Evolutionary conservation across 1,140 invertebrate genomes (phyloP).

Genomic region (Zophobas morio): DNA sequence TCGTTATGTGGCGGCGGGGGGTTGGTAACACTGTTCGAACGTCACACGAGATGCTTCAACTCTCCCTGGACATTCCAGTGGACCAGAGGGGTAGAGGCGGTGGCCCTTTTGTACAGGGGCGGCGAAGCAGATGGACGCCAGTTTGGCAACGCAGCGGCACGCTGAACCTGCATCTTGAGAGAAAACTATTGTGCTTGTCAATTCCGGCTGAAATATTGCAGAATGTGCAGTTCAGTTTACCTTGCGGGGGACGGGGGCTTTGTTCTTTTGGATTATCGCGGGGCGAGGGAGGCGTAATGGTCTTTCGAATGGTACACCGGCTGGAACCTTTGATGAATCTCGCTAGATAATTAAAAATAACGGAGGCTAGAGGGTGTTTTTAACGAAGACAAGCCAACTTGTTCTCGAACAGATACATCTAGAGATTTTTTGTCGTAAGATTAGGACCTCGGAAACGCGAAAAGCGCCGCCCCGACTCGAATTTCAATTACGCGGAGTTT

Average conservation of each 20-base stretch:
- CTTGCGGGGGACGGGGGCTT: conserved; percentile 9
- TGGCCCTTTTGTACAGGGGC: conserved; percentile 51
- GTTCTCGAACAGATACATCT: too few species aligned
- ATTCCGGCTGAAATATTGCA: conserved; percentile 61
- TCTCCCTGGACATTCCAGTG: conserved; percentile 60
- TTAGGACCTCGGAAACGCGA: too few species aligned
- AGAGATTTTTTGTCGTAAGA: too few species aligned
- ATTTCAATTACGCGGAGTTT: conserved; percentile 5
- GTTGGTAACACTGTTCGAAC: conserved; percentile 58
- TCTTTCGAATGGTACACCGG: conserved; percentile 52
- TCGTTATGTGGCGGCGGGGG: conserved; percentile 60
- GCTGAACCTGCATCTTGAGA: conserved; percentile 60
- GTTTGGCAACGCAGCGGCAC: conserved; percentile 53
- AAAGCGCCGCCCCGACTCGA: not conserved
- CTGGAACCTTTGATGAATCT: too few species aligned
- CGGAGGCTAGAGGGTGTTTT: too few species aligned
- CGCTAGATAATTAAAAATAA: too few species aligned
- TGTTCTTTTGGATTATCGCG: conserved; percentile 7
- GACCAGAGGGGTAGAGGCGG: conserved; percentile 27
- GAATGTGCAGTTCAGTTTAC: conserved; percentile 54
- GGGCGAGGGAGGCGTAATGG: conserved; percentile 53
- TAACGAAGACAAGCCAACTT: too few species aligned
- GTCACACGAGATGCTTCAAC: conserved; percentile 60
- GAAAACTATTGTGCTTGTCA: conserved; percentile 62
- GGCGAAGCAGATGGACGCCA: conserved; percentile 13